A percentile compares a stretch with the other conserved stretches of the same genome.
These are phyloP conservation scores for Zaprionus obscuricornis DNA, from an alignment of 2,888 invertebrate genomes.

Conservation along the genomic window DNA sequence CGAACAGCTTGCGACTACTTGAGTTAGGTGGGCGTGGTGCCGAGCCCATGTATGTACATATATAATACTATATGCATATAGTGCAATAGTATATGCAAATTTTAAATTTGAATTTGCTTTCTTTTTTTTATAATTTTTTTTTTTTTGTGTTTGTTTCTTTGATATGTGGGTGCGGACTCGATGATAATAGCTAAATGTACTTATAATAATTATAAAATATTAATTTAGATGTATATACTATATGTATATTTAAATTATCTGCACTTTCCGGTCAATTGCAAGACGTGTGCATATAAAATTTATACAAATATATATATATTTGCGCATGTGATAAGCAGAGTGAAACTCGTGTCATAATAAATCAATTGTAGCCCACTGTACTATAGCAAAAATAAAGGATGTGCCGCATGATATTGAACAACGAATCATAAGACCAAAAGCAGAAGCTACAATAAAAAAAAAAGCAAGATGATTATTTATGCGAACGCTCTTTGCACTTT, in stretches of 20 bases:
- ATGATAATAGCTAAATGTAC: slow-evolving; percentile 38
- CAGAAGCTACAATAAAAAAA: no score
- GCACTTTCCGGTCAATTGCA: slow-evolving; percentile 40
- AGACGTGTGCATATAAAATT: no score
- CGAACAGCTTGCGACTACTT: background rate
- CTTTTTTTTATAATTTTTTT: background rate
- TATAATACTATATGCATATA: slow-evolving; percentile 7
- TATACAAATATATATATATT: no score
- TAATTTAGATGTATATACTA: slow-evolving; percentile 10
- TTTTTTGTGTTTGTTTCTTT: slow-evolving; percentile 1
- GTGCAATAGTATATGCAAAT: no score
- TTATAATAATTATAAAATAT: slow-evolving; percentile 13
- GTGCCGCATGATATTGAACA: no score
- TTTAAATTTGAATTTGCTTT: no score
- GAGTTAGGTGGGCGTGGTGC: slow-evolving; percentile 1
- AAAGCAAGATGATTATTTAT: no score
- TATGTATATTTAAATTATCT: slow-evolving; percentile 12
- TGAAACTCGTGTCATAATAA: slow-evolving; percentile 1
- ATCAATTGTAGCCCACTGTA: slow-evolving; percentile 41
- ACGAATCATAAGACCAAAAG: no score
- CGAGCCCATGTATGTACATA: background rate
- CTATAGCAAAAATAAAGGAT: slow-evolving; percentile 37
- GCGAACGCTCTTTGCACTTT: slow-evolving; percentile 31
- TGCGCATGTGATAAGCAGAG: slow-evolving; percentile 26
- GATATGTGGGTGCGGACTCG: slow-evolving; percentile 32